A percentile compares a stretch with the other conserved stretches of the same genome.
These are phyloP conservation scores for Thinocorus orbignyianus DNA, from an alignment of 2,113 vertebrate genomes.

Conservation along the genomic window DNA sequence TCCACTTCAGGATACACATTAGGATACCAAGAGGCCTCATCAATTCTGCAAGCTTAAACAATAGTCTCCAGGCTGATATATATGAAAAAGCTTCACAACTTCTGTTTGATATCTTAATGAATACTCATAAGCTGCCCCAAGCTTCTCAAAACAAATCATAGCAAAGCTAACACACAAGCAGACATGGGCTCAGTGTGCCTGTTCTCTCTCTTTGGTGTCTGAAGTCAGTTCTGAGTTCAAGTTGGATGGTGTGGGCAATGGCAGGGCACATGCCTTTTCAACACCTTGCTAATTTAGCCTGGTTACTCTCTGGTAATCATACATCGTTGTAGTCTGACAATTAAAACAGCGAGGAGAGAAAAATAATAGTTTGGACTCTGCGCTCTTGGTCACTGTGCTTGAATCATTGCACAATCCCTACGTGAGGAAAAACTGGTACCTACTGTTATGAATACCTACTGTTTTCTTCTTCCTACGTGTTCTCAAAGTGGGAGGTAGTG, in stretches of 20 bases:
- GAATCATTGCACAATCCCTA: neutral
- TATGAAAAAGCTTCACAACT: neutral
- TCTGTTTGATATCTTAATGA: neutral
- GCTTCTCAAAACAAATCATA: neutral
- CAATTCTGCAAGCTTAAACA: neutral
- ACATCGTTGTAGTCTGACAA: neutral
- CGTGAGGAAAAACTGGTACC: neutral
- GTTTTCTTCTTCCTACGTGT: neutral
- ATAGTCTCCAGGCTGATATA: neutral
- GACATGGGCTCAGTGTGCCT: neutral
- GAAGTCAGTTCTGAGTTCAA: neutral
- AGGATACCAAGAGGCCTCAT: neutral
- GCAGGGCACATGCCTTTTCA: neutral
- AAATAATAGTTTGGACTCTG: neutral
- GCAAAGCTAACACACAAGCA: neutral
- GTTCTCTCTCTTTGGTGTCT: neutral
- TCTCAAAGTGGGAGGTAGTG: neutral
- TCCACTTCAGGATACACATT: neutral
- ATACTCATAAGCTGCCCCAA: neutral
- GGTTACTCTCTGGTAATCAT: neutral
- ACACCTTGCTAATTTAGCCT: neutral
- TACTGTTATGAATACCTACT: neutral
- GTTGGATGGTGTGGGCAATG: neutral
- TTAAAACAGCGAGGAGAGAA: neutral
- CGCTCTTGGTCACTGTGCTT: neutral